These are phyloP conservation scores for Clarias fuscus DNA, from an alignment of 2,797 vertebrate species.

Conservation along the genomic window DNA sequence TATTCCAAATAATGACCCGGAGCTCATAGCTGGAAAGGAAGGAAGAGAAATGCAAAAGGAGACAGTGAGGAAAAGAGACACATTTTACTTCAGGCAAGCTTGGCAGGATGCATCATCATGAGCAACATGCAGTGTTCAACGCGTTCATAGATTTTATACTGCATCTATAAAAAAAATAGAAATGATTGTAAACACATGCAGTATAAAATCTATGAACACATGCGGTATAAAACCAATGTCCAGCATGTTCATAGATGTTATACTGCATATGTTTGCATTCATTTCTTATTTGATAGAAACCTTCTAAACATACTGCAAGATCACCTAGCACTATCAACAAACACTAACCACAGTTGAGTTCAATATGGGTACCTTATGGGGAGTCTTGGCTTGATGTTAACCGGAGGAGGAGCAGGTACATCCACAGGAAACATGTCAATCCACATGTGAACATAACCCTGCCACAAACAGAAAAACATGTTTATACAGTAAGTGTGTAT, in stretches of 20 bases:
- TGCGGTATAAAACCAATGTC: background rate
- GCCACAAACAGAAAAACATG: constrained; percentile 12
- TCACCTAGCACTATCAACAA: background rate
- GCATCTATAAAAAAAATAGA: background rate
- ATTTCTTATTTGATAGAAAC: background rate
- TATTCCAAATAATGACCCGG: constrained; percentile 93
- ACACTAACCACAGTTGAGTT: background rate
- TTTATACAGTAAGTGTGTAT: background rate
- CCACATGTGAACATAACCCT: constrained; percentile 96
- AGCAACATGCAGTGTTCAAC: background rate
- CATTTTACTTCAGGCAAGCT: background rate
- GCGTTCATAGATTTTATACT: background rate
- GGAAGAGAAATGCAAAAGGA: background rate
- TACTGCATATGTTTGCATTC: background rate
- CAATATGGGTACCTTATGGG: constrained; percentile 79
- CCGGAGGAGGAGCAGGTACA: constrained; percentile 81
- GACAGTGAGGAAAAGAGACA: background rate
- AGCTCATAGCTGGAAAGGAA: constrained; percentile 81
- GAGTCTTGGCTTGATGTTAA: constrained; percentile 88
- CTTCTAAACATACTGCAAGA: background rate
- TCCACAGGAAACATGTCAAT: constrained; percentile 93
- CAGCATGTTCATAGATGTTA: background rate
- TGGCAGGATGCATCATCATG: background rate
- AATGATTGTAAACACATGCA: no score
- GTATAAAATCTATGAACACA: no score